Evolutionary conservation across 2,797 vertebrate genomes (phyloP).

Genomic region (Siniperca scherzeri): DNA sequence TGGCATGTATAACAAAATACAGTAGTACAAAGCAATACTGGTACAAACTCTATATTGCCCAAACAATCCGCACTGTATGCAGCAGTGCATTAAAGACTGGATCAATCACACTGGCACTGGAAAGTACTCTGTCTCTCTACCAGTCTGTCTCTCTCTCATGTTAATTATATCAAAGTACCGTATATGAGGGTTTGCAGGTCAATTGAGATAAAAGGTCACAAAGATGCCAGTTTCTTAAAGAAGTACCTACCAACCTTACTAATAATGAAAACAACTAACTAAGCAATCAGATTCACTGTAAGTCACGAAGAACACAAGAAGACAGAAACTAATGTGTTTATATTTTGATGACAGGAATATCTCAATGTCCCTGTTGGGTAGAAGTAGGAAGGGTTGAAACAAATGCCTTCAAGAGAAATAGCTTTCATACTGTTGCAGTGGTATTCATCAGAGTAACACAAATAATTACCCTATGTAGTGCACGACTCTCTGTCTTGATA

Average conservation of each 20-base stretch:
- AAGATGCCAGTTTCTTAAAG: constrained; percentile 34
- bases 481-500: constrained; percentile 63
- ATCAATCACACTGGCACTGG: constrained; percentile 63
- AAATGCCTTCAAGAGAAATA: constrained; percentile 57
- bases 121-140: constrained; percentile 34
- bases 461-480: constrained; percentile 69
- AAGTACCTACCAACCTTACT: constrained; percentile 26
- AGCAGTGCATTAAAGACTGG: constrained; percentile 49
- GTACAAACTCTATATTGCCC: constrained; percentile 29
- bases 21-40: constrained; percentile 39
- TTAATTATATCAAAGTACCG: constrained; percentile 50
- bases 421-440: constrained; percentile 43
- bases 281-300: constrained; percentile 10
- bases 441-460: constrained; percentile 70
- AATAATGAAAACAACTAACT: constrained; percentile 9
- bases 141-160: constrained; percentile 18
- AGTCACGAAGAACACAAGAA: not conserved
- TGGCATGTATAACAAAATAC: constrained; percentile 29
- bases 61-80: constrained; percentile 37
- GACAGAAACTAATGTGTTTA: constrained; percentile 20
- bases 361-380: constrained; percentile 26
- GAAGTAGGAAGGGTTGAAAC: constrained; percentile 43
- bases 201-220: constrained; percentile 66
- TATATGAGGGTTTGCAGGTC: constrained; percentile 56
- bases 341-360: constrained; percentile 38